Evolutionary conservation across 2,888 invertebrate species (phyloP), one percentile per base, ranked within the genome.

Genomic region (Stenodema calcarata): DNA sequence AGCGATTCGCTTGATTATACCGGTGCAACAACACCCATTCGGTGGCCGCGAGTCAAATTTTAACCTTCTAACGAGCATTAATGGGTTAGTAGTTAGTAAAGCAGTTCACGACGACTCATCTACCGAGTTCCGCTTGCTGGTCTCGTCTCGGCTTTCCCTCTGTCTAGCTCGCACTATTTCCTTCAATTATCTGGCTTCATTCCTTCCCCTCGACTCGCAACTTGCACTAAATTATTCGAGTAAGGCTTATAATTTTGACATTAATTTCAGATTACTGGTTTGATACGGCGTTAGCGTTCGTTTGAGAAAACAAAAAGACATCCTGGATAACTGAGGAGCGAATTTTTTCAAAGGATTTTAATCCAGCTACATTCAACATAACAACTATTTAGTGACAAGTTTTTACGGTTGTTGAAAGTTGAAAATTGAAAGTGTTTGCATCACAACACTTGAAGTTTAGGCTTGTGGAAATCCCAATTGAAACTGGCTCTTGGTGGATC

Each of bases 91-190:
- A 54, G 84, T 70, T 84, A 73, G 70, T 84, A 28, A 84, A 73
- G 70, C 73, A 73, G 84, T 84, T 44, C 84, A 73, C 84, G 75
- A n/a, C 54, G 73, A 84, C 73, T 84, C 84, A 84, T 73, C 84
- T 27, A 28, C 73, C 75, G 23, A 44, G 84, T 84, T 84, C 84
- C 84, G 84, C 73, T 44, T 84, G 73, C 44, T 27, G 75, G 23
- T 27, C 83, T 28, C 73, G 73, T 28, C 84, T 27, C 28, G 73
- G 73, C 84, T 84, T 84, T 84, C 84, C 84, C 84, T 84, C 84
- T 11, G 75, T 73, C 44, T 84, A 75, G 73, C 75, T 84, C 84
- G 84, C 84, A 84, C 84, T 84, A 84, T 84, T 84, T 84, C 84
- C 75, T 84, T 84, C 44, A 84, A 84, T 84, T 84, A 84, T 42